Conservation (phyloP, 2,888 invertebrate species). For the Nudaria mundana region DNA sequence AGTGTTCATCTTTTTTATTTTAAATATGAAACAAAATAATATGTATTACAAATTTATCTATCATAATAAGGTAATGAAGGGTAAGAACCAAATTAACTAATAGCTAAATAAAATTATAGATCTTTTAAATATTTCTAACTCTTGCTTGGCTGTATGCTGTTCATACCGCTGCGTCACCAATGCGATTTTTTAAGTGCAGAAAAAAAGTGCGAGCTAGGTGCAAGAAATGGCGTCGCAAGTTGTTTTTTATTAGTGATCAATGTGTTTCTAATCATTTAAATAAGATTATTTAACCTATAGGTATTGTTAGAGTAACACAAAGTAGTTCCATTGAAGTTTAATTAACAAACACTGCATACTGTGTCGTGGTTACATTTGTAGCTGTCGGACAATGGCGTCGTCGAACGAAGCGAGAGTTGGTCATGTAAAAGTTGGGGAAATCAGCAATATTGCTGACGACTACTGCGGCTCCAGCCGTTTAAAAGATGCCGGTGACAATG, state of each 20-base stretch:
- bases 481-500: conserved; percentile 64
- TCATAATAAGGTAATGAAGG: too few species aligned
- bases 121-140: not conserved
- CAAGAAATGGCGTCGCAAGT: conserved; percentile 79
- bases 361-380: conserved; percentile 54
- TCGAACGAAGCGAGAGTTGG: conserved; percentile 67
- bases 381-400: conserved; percentile 77
- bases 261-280: conserved; percentile 62
- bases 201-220: conserved; percentile 63
- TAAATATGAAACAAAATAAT: too few species aligned
- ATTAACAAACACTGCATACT: conserved; percentile 57
- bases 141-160: conserved; percentile 32
- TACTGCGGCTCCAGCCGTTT: conserved; percentile 53
- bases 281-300: conserved; percentile 43
- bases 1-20: too few species aligned
- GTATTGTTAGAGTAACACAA: conserved; percentile 44
- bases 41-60: too few species aligned
- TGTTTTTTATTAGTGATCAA: conserved; percentile 73
- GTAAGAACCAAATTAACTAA: too few species aligned
- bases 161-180: conserved; percentile 37
- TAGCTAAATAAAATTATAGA: too few species aligned
- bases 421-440: conserved; percentile 73
- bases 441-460: conserved; percentile 56
- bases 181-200: conserved; percentile 42
- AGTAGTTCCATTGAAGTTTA: conserved; percentile 50